Evolutionary conservation across 64 coral and sea anemone genomes (phyloP).

Genomic region (Hydrozoanthus tunicans): DNA sequence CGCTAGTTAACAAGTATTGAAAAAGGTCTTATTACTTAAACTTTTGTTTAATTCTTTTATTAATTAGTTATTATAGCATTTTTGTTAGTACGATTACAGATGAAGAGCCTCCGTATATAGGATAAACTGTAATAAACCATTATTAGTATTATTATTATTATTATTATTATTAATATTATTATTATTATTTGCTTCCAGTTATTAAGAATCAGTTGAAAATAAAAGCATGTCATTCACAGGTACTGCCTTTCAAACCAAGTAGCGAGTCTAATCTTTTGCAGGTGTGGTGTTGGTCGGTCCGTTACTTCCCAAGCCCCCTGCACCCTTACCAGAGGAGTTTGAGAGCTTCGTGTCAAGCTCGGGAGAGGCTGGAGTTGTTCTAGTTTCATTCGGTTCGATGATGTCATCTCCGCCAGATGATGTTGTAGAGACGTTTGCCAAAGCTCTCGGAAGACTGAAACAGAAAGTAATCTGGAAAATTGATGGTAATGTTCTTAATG

Average conservation of each 20-base stretch:
- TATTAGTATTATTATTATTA: too few species aligned
- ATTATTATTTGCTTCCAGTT: too few species aligned
- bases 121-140: too few species aligned
- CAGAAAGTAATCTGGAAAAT: conserved; percentile 15
- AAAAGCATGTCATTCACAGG: too few species aligned
- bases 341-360: not conserved
- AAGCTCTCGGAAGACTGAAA: not conserved
- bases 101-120: too few species aligned
- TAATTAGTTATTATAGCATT: too few species aligned
- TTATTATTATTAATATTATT: too few species aligned
- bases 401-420: not conserved
- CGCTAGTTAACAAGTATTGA: too few species aligned
- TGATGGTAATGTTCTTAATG: not conserved
- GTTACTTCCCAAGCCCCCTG: not conserved
- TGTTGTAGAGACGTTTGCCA: not conserved
- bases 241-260: not conserved
- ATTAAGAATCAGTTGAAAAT: too few species aligned
- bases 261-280: not conserved
- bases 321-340: not conserved
- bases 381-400: conserved; percentile 23
- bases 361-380: not conserved
- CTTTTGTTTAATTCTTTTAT: too few species aligned
- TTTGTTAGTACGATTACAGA: too few species aligned
- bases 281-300: conserved; percentile 9
- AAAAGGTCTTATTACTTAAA: too few species aligned